Evolutionary conservation across 2,113 vertebrate genomes (phyloP).

Genomic region (Takifugu flavidus): DNA sequence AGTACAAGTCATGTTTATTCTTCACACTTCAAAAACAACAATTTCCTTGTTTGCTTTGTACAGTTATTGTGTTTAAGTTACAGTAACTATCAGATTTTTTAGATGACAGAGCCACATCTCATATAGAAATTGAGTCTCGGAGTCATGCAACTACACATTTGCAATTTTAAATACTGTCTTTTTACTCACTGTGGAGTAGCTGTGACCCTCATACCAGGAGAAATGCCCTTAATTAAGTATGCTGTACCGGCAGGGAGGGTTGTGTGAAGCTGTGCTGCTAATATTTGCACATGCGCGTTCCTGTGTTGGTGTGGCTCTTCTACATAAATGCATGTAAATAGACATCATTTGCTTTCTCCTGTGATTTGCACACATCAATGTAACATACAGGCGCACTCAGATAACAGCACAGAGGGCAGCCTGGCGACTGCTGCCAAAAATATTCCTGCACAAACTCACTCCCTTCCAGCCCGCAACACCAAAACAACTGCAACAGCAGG

Average conservation of each 20-base stretch:
- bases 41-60: too few species aligned
- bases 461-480: slow-evolving; percentile 12
- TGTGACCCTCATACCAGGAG: not conserved
- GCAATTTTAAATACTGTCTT: too few species aligned
- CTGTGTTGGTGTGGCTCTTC: slow-evolving; percentile 7
- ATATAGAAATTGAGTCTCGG: too few species aligned
- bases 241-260: slow-evolving; percentile 1
- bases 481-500: slow-evolving; percentile 19
- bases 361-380: slow-evolving; percentile 30
- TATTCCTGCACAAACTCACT: slow-evolving; percentile 34
- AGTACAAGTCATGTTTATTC: too few species aligned
- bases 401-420: slow-evolving; percentile 42
- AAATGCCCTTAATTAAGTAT: slow-evolving; percentile 17
- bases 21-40: too few species aligned
- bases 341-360: slow-evolving; percentile 18
- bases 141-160: too few species aligned
- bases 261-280: slow-evolving; percentile 7
- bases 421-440: slow-evolving; percentile 53
- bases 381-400: slow-evolving; percentile 19
- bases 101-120: too few species aligned
- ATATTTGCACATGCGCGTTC: not conserved
- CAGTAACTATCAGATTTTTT: too few species aligned
- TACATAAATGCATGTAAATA: slow-evolving; percentile 32
- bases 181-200: too few species aligned
- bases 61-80: too few species aligned